Evolutionary conservation across 2,888 invertebrate species (phyloP).

Genomic region (Drosophila gaucha): DNA sequence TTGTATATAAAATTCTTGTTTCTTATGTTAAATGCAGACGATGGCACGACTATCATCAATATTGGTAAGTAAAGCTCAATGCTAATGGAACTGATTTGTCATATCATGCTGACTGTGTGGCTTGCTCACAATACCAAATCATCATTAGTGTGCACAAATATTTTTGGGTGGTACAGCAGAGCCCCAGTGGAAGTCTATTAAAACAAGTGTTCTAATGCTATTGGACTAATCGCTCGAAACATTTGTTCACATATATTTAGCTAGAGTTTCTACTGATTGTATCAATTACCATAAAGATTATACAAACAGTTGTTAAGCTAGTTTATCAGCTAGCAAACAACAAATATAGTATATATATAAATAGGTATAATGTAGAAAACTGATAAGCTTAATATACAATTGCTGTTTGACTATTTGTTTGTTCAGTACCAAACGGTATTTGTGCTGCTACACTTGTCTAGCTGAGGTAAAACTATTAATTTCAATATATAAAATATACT

Average conservation of each 20-base stretch:
- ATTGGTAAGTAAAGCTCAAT: slow-evolving; percentile 60
- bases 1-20: background rate
- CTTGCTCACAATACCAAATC: slow-evolving; percentile 19
- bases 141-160: slow-evolving; percentile 43
- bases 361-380: background rate
- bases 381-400: slow-evolving; percentile 44
- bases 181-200: background rate
- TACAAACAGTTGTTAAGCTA: background rate
- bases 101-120: slow-evolving; percentile 38
- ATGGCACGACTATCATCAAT: slow-evolving; percentile 60
- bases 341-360: background rate
- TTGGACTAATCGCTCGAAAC: slow-evolving; percentile 14
- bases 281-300: background rate
- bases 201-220: background rate
- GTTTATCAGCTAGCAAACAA: slow-evolving; percentile 15
- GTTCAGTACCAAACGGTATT: slow-evolving; percentile 55
- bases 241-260: background rate
- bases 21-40: slow-evolving; percentile 20
- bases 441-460: slow-evolving; percentile 56
- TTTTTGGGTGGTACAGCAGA: background rate
- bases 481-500: no score
- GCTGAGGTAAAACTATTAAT: slow-evolving; percentile 20
- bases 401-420: slow-evolving; percentile 5
- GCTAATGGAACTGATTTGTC: background rate
- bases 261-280: background rate